Percentiles rank a stretch among this genome's conserved stretches.
phyloP scores from a whole-genome alignment of 1,140 invertebrate genomes.

The Protaetia brevitarsis region DNA sequence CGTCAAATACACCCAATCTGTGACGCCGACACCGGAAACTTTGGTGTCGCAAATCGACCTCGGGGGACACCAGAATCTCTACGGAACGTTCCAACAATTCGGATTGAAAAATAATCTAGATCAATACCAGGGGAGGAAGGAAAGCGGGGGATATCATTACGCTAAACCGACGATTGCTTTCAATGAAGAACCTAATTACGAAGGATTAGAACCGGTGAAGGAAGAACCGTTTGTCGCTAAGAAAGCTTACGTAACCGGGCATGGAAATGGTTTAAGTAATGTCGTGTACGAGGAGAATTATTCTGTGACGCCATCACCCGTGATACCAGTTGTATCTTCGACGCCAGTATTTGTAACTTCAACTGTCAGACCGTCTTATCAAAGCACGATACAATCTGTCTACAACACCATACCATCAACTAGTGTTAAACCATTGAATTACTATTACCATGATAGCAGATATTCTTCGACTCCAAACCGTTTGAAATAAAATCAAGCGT shows the following conservation, averaged over 20 bases:
- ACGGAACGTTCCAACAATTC: neutral
- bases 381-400: neutral
- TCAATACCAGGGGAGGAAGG: neutral
- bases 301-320: neutral
- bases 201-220: slow-evolving; percentile 39
- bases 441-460: neutral
- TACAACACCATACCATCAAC: neutral
- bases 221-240: slow-evolving; percentile 52
- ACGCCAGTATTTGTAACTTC: neutral
- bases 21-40: neutral
- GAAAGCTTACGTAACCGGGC: slow-evolving; percentile 54
- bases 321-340: neutral
- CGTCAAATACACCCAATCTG: neutral
- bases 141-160: slow-evolving; percentile 36
- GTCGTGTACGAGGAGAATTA: neutral
- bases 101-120: neutral
- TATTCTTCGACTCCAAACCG: neutral
- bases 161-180: slow-evolving; percentile 33
- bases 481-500: neutral
- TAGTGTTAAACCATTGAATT: neutral
- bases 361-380: neutral
- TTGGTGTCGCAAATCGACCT: neutral
- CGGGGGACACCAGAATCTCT: neutral
- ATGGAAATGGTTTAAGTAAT: slow-evolving; percentile 33
- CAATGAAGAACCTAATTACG: slow-evolving; percentile 30